A percentile compares a stretch with the other conserved stretches of the same genome.
These are phyloP conservation scores for Chauna torquata DNA, from an alignment of 2,113 vertebrate species.

Conservation along the genomic window DNA sequence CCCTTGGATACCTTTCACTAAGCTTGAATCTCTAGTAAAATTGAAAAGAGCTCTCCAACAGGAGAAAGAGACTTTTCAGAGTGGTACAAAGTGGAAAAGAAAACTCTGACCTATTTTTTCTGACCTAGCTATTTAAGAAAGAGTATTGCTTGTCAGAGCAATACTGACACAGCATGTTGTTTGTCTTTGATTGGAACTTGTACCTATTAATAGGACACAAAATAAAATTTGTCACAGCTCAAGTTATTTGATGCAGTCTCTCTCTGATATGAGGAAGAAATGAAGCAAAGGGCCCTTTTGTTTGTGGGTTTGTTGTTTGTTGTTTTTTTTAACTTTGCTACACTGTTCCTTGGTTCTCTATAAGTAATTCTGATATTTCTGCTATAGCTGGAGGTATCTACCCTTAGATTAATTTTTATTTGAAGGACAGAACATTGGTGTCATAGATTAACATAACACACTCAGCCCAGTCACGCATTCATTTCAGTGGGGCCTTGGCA, in stretches of 20 bases:
- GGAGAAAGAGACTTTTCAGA: not conserved
- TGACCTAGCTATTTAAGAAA: constrained; percentile 8
- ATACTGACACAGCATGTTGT: not conserved
- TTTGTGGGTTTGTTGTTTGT: too few species aligned
- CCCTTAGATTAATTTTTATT: not conserved
- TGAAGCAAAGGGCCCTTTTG: not conserved
- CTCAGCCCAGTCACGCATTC: not conserved
- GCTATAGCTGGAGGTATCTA: not conserved
- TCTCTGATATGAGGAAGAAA: not conserved
- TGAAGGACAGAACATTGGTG: not conserved
- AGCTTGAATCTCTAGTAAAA: not conserved
- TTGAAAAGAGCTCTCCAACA: not conserved
- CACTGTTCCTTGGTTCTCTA: not conserved
- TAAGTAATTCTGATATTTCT: not conserved
- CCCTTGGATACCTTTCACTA: not conserved
- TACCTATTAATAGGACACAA: constrained; percentile 4
- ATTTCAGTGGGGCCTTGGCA: not conserved
- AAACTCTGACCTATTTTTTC: constrained; percentile 22
- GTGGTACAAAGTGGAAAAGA: not conserved
- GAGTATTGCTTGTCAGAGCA: not conserved
- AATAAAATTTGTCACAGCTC: not conserved
- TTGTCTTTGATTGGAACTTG: not conserved
- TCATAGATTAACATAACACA: not conserved
- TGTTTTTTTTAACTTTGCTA: not conserved
- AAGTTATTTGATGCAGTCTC: not conserved